Evolutionary conservation across 1,140 invertebrate species (phyloP), one percentile per base, ranked within the genome.

Genomic region (Bombus affinis): DNA sequence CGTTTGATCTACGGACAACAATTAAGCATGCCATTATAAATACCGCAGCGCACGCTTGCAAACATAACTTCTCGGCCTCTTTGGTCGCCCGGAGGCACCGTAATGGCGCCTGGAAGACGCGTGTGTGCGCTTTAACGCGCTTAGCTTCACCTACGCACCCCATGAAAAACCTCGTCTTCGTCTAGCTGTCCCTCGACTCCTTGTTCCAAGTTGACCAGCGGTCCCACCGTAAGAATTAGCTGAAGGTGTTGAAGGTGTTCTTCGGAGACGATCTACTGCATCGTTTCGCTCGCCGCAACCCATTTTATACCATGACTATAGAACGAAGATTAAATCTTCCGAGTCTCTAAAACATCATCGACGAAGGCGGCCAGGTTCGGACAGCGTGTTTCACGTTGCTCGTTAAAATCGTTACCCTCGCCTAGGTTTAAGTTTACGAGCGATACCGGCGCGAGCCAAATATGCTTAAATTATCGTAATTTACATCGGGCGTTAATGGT

Each of bases 1-100:
- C 62, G 83, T 37, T 83, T 92, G 91, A 92, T 92, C 90, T 92
- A 92, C 91, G 90, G 71, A 91, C 90, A 91, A 92, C 89, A 92
- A 92, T 92, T 92, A 92, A 92, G 88, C 88, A 91, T 77, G 59
- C 80, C 77, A 91, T 89, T 92, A 92, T 92, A 92, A 92, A 92
- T 92, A 90, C 88, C 90, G 86, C 86, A 85, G 79, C 71, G 75
- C 74, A 39, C 85, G 76, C 73, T 86, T 47, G 86, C 88, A 75
- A 80, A 70, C 71, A 88, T 86, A 90, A 90, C 83, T 90, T 66
- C 83, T 85, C 77, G 39, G 83, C 39, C 72, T 28, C 83, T 82
- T 77, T 90, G 86, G 65, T 81, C 73, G 90, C 89, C 90, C 89
- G 86, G 88, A 79, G 91, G 90, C 90, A 89, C 82, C 72, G 59